Base-by-base conservation (phyloP, 1,140 invertebrate species). In the Aphaenogaster rudis region DNA sequence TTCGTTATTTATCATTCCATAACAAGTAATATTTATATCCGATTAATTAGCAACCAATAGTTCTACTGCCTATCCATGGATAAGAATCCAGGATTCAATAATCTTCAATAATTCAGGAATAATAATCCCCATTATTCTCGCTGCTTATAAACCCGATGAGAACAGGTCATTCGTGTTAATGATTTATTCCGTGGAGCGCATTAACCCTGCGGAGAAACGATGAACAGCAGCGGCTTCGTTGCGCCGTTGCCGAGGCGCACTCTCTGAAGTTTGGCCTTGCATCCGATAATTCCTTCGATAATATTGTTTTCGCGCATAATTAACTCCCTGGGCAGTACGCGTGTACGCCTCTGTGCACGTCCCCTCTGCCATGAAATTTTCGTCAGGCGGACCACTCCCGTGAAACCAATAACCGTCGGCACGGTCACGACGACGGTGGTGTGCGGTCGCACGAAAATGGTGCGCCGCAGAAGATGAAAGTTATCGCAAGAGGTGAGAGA, bases 241-340 rank as follows among this genome's bases (percentile, higher is more conserved):
- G 64, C 72, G 4, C 39, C 36, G 36, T 39, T 39, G 36, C 36
- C 4, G n/a, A 21, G 11, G 64, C 76, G 81, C 85, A 87, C 87
- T 92, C 91, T 82, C 88, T 80, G 39, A 90, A 92, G 89, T 92
- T 92, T 86, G 80, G 85, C 79, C 84, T 69, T 80, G 72, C 88
- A 74, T 89, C 85, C 90, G 79, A 88, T 90, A 92, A 91, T 92
- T 91, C 89, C 86, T 91, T 91, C 86, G 90, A 91, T 87, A 91
- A 93, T 91, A 91, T 92, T 91, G 88, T 88, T 93, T 92, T 88
- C 89, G 80, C 86, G 84, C 81, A 91, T 92, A 93, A 93, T 93
- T 92, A 91, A 91, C 85, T 88, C 82, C 33, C 74, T 79, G 69
- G 48, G 74, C 33, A 59, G 78, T 54, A 76, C 82, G 50, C 61